Evolutionary conservation across 2,113 vertebrate genomes (phyloP).

Genomic region (Bombycilla garrulus): DNA sequence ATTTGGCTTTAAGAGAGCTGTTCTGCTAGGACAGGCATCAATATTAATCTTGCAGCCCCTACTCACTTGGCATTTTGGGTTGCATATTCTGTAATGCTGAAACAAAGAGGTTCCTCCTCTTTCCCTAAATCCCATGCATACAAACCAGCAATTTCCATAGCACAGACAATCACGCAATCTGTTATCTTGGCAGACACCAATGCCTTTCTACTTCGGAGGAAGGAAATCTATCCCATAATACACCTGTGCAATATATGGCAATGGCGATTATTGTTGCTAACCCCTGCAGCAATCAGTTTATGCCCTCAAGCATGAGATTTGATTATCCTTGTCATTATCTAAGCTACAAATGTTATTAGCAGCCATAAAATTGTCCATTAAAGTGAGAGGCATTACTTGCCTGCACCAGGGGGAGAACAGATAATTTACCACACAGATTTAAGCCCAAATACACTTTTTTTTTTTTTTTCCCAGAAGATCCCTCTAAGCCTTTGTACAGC

Average conservation of each 20-base stretch:
- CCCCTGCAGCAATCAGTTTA: slow-evolving; percentile 60
- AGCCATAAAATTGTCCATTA: slow-evolving; percentile 73
- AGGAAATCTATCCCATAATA: slow-evolving; percentile 46
- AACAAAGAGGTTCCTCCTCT: slow-evolving; percentile 47
- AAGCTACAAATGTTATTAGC: slow-evolving; percentile 74
- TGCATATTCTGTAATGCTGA: neutral
- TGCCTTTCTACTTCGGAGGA: slow-evolving; percentile 23
- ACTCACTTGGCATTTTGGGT: slow-evolving; percentile 3
- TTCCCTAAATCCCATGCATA: slow-evolving; percentile 41
- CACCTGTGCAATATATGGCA: slow-evolving; percentile 32
- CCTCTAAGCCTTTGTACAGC: neutral
- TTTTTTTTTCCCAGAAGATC: neutral
- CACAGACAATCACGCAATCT: slow-evolving; percentile 37
- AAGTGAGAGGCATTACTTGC: slow-evolving; percentile 68
- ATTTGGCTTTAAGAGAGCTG: neutral
- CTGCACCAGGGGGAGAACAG: slow-evolving; percentile 48
- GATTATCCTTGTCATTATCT: slow-evolving; percentile 74
- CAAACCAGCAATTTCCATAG: slow-evolving; percentile 51
- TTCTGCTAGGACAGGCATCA: neutral
- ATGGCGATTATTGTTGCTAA: slow-evolving; percentile 60
- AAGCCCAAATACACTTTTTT: slow-evolving; percentile 22
- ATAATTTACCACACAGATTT: slow-evolving; percentile 61
- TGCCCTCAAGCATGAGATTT: slow-evolving; percentile 70
- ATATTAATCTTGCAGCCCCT: neutral
- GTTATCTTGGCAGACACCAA: slow-evolving; percentile 46